These are phyloP conservation scores for Eupeodes corollae DNA, from an alignment of 1,140 invertebrate species.

Conservation along the genomic window DNA sequence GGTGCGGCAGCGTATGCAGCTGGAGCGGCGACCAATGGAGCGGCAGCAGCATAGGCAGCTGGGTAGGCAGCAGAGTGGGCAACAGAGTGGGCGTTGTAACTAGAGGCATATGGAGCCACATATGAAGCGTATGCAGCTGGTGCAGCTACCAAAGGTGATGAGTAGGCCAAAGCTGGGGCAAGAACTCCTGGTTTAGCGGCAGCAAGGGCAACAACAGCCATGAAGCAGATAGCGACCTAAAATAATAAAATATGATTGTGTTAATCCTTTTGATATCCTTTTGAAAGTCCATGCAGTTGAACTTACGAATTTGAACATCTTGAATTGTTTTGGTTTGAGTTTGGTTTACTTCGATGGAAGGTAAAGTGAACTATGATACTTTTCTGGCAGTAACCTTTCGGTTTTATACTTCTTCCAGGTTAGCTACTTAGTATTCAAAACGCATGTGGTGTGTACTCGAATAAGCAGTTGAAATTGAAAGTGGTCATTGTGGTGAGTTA, in stretches of 20 bases:
- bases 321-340: constrained; percentile 12
- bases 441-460: too few species aligned
- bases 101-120: constrained; percentile 40
- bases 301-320: constrained; percentile 35
- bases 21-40: constrained; percentile 23
- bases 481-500: too few species aligned
- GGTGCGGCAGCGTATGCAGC: constrained; percentile 38
- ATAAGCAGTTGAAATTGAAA: too few species aligned
- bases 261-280: not conserved
- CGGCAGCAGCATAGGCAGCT: constrained; percentile 9
- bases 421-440: too few species aligned
- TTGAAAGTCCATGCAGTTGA: not conserved
- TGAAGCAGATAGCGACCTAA: constrained; percentile 25
- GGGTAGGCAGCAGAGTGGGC: constrained; percentile 31
- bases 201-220: constrained; percentile 28
- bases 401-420: too few species aligned
- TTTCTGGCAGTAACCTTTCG: too few species aligned
- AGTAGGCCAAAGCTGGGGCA: constrained; percentile 8
- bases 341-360: not conserved
- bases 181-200: constrained; percentile 26
- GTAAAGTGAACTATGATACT: too few species aligned
- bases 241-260: not conserved
- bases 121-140: constrained; percentile 36
- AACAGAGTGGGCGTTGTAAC: constrained; percentile 22
- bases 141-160: constrained; percentile 24